These are phyloP conservation scores for Hiodon tergisus DNA, from an alignment of 2,113 vertebrate genomes.

Conservation along the genomic window DNA sequence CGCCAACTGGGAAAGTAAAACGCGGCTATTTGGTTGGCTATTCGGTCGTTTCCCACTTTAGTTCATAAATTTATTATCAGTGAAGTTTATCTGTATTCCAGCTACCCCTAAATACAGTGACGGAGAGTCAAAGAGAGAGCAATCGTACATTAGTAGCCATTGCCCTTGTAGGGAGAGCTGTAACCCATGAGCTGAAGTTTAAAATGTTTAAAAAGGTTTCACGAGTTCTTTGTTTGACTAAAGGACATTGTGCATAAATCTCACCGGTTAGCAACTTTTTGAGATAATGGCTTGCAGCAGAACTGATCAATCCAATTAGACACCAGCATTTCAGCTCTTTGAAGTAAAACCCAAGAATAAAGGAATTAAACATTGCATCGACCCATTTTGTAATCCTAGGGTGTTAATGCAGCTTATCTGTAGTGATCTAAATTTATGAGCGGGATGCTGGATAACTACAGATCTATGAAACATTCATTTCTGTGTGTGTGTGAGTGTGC, in stretches of 20 bases:
- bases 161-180: no score
- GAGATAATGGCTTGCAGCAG: slow-evolving; percentile 67
- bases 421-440: background rate
- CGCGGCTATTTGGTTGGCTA: slow-evolving; percentile 57
- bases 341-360: slow-evolving; percentile 61
- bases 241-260: slow-evolving; percentile 57
- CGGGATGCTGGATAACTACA: background rate
- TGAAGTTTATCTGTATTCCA: slow-evolving; percentile 53
- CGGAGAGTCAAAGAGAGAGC: slow-evolving; percentile 22
- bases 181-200: slow-evolving; percentile 35
- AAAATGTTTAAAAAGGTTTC: slow-evolving; percentile 54
- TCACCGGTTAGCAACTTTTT: slow-evolving; percentile 67
- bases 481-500: background rate
- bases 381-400: slow-evolving; percentile 13
- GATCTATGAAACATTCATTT: background rate
- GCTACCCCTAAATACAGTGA: slow-evolving; percentile 55
- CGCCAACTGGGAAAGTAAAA: slow-evolving; percentile 49
- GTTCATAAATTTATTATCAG: slow-evolving; percentile 68
- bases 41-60: slow-evolving; percentile 60
- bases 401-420: slow-evolving; percentile 1
- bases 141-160: slow-evolving; percentile 15
- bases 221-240: slow-evolving; percentile 58
- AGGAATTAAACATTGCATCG: slow-evolving; percentile 54
- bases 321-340: slow-evolving; percentile 54
- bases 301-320: slow-evolving; percentile 63